Percentiles rank a stretch among this genome's conserved stretches.
phyloP scores from a whole-genome alignment of 2,888 invertebrate species.

The Pherbina coryleti region DNA sequence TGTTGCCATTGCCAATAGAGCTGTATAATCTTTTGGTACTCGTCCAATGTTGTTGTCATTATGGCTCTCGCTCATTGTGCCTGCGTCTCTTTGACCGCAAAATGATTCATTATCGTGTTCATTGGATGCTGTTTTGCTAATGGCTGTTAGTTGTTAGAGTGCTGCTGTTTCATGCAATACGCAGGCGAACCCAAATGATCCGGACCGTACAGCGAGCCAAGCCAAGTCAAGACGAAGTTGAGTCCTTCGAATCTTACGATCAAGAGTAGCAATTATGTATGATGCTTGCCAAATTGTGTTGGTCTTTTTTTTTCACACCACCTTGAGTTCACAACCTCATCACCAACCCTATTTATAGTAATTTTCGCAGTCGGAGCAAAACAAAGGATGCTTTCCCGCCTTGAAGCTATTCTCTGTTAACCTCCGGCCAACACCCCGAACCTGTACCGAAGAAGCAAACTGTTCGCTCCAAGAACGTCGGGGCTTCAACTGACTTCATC shows the following conservation, averaged over 20 bases:
- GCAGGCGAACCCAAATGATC: neutral
- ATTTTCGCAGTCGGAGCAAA: neutral
- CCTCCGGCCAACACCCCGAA: too few relatives aligned
- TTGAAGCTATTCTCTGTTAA: too few relatives aligned
- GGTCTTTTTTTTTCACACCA: neutral
- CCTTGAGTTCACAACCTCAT: neutral
- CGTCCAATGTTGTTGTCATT: constrained; percentile 30
- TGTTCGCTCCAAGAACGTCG: neutral
- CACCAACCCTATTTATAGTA: neutral
- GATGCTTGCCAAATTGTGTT: constrained; percentile 18
- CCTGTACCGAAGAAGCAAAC: too few relatives aligned
- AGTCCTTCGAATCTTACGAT: constrained; percentile 28
- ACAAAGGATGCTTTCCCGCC: too few relatives aligned
- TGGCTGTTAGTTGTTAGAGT: constrained; percentile 17
- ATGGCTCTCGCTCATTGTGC: constrained; percentile 9
- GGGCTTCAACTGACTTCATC: neutral
- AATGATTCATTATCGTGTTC: constrained; percentile 49
- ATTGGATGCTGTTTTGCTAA: constrained; percentile 39
- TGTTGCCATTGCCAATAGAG: constrained; percentile 34
- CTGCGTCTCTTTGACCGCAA: constrained; percentile 47
- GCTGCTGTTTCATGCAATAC: constrained; percentile 1
- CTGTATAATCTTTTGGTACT: constrained; percentile 34
- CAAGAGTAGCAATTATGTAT: constrained; percentile 27
- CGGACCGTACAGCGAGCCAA: neutral
- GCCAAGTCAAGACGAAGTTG: neutral